Conservation (phyloP, 2,113 vertebrate genomes). For the Prochilodus magdalenae region DNA sequence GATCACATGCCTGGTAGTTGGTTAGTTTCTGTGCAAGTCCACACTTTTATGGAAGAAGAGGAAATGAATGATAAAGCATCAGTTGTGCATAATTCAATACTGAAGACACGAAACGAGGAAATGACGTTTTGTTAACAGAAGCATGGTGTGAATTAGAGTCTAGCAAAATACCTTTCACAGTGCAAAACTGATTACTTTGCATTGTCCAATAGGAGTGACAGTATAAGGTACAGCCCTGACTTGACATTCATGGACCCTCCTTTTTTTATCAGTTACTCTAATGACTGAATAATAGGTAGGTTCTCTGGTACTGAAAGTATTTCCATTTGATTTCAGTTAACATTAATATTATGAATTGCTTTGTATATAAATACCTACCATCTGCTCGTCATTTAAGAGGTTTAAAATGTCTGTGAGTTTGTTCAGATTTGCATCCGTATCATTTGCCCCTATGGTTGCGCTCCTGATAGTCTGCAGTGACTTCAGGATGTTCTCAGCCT, state of each 20-base stretch:
- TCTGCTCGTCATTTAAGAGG: not conserved
- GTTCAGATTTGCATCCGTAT: not conserved
- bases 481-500: slow-evolving; percentile 18
- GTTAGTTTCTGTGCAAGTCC: not conserved
- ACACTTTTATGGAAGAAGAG: slow-evolving; percentile 27
- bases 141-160: not conserved
- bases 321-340: too few species aligned
- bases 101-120: not conserved
- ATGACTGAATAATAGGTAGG: too few species aligned
- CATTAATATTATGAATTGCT: not conserved
- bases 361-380: not conserved
- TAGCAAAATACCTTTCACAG: not conserved
- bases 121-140: not conserved
- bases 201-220: too few species aligned
- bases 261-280: too few species aligned
- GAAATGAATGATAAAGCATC: not conserved
- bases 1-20: not conserved
- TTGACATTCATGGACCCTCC: too few species aligned
- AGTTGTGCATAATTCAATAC: not conserved
- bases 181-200: too few species aligned
- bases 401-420: not conserved
- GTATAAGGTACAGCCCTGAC: too few species aligned
- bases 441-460: not conserved
- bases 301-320: too few species aligned
- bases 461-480: not conserved